A percentile compares a stretch with the other conserved stretches of the same genome.
Conservation (phyloP, 2,888 invertebrate genomes). For the Mythimna ferrago region DNA sequence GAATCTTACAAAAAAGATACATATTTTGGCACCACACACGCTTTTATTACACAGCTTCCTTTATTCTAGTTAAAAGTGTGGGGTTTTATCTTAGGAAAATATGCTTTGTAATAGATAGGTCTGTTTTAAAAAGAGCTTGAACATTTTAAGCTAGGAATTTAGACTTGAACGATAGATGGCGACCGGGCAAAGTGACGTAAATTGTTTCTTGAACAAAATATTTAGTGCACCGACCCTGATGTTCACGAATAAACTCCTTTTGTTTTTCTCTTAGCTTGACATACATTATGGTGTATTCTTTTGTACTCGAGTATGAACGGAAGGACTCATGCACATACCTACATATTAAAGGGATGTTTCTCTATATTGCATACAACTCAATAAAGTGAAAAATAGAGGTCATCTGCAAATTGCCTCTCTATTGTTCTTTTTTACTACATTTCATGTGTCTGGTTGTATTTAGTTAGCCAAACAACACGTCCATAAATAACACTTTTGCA, state of each 20-base stretch:
- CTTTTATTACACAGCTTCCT: constrained; percentile 66
- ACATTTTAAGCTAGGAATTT: constrained; percentile 38
- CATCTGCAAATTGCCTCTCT: too few relatives aligned
- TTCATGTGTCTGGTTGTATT: too few relatives aligned
- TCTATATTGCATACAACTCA: too few relatives aligned
- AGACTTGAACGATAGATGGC: constrained; percentile 26
- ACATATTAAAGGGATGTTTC: not conserved
- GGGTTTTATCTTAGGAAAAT: constrained; percentile 60
- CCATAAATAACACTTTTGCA: too few relatives aligned
- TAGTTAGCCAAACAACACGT: too few relatives aligned
- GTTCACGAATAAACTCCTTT: constrained; percentile 13
- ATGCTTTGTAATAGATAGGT: constrained; percentile 62
- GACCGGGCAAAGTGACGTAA: constrained; percentile 22
- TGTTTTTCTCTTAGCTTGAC: constrained; percentile 23
- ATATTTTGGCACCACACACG: constrained; percentile 80
- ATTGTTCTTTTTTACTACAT: too few relatives aligned
- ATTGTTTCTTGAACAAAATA: constrained; percentile 46
- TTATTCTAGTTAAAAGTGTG: constrained; percentile 65
- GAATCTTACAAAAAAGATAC: constrained; percentile 80
- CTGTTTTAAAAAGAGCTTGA: constrained; percentile 47
- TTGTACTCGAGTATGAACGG: not conserved
- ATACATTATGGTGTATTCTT: constrained; percentile 10
- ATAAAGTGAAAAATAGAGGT: too few relatives aligned
- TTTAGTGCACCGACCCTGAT: constrained; percentile 28
- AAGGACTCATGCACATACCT: not conserved